Evolutionary conservation across 2,888 invertebrate genomes (phyloP).

Genomic region (Athetis lepigone): DNA sequence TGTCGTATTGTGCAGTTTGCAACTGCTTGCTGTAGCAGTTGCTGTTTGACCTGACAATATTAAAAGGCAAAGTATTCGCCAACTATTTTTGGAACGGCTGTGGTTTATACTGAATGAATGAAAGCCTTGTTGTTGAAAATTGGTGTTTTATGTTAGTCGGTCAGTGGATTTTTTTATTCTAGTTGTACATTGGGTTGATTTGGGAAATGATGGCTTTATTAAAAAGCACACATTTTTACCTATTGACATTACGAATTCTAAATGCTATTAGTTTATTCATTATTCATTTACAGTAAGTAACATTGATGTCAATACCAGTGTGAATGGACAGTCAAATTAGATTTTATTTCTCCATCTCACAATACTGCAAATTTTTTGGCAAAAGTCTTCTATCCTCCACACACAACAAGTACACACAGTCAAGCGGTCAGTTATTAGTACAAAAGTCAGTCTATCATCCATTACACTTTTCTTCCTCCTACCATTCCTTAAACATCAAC

Average conservation of each 20-base stretch:
- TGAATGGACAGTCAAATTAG: too few relatives aligned
- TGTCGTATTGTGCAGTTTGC: conserved; percentile 56
- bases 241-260: not conserved
- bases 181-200: not conserved
- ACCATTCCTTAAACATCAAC: too few relatives aligned
- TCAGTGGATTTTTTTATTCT: not conserved
- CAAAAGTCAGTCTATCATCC: too few relatives aligned
- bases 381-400: too few relatives aligned
- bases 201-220: not conserved
- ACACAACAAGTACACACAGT: too few relatives aligned
- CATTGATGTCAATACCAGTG: too few relatives aligned
- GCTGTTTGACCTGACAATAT: conserved; percentile 22
- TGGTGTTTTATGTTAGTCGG: not conserved
- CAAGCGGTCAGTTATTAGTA: too few relatives aligned
- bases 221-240: not conserved
- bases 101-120: not conserved
- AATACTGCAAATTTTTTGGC: too few relatives aligned
- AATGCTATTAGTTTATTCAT: not conserved
- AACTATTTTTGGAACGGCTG: conserved; percentile 12
- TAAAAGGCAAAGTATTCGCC: conserved; percentile 20
- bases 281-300: too few relatives aligned
- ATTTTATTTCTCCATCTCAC: too few relatives aligned
- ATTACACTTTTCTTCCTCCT: too few relatives aligned
- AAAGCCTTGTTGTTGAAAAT: conserved; percentile 1
- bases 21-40: conserved; percentile 41